A percentile compares a stretch with the other conserved stretches of the same genome.
Evolutionary conservation across 2,888 invertebrate species (phyloP).

Genomic region (Cyclophora punctaria): DNA sequence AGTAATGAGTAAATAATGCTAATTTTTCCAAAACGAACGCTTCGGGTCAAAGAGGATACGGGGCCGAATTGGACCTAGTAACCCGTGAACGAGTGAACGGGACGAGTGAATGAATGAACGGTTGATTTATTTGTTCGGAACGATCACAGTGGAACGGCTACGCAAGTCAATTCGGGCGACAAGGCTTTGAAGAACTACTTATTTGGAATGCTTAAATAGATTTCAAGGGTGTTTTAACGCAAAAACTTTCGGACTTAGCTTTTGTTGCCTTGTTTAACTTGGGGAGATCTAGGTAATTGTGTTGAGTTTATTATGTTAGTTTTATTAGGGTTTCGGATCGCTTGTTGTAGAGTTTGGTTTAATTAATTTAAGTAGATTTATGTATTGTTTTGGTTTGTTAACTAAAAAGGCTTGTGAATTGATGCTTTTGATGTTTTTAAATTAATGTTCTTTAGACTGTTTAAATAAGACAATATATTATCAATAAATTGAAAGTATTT

Average conservation of each 20-base stretch:
- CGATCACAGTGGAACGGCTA: constrained; percentile 8
- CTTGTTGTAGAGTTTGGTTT: no score
- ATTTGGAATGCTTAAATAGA: constrained; percentile 55
- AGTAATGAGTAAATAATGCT: constrained; percentile 20
- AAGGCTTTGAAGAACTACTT: constrained; percentile 53
- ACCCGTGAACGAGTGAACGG: constrained; percentile 31
- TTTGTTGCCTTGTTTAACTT: neutral
- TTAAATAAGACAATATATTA: no score
- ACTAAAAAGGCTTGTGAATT: no score
- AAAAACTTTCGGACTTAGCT: constrained; percentile 7
- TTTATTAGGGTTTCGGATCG: no score
- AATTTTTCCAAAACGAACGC: constrained; percentile 29
- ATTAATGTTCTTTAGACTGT: no score
- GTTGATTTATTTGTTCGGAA: constrained; percentile 49
- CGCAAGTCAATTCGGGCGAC: constrained; percentile 46
- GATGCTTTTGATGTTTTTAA: no score
- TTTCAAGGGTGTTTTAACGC: constrained; percentile 26
- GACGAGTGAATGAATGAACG: constrained; percentile 36
- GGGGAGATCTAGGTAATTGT: no score
- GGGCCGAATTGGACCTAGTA: constrained; percentile 9
- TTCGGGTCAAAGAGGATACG: constrained; percentile 21
- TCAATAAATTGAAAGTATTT: no score
- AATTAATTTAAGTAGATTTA: no score
- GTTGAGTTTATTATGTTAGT: no score
- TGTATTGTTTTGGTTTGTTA: no score